Percentiles rank a stretch among this genome's conserved stretches.
These are phyloP conservation scores for Thaumatotibia leucotreta DNA, from an alignment of 1,140 invertebrate genomes.

Conservation along the genomic window DNA sequence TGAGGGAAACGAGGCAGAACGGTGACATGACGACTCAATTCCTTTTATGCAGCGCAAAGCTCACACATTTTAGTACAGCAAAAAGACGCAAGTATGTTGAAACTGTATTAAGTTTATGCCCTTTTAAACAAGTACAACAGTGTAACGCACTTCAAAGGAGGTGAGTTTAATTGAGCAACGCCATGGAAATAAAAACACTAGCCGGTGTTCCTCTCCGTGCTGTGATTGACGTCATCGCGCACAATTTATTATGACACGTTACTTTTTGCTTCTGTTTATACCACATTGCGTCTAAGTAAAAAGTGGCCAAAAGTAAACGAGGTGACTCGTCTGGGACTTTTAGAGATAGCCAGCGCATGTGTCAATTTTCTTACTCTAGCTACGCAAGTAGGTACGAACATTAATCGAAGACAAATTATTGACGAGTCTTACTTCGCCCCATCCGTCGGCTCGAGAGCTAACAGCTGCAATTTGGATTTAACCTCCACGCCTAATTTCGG, in stretches of 20 bases:
- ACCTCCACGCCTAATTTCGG: slow-evolving; percentile 70
- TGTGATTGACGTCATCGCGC: slow-evolving; percentile 36
- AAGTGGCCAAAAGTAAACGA: background rate
- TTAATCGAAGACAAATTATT: background rate
- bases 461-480: slow-evolving; percentile 74
- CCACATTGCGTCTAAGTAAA: background rate
- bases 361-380: too few relatives aligned
- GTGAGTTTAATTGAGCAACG: slow-evolving; percentile 47
- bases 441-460: slow-evolving; percentile 40
- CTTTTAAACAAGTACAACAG: background rate
- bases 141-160: slow-evolving; percentile 47
- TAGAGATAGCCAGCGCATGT: background rate
- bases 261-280: slow-evolving; percentile 28
- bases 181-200: slow-evolving; percentile 31
- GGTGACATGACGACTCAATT: background rate
- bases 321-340: background rate
- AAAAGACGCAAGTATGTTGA: background rate
- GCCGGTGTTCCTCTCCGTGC: slow-evolving; percentile 34
- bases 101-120: background rate
- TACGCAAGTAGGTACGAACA: too few relatives aligned
- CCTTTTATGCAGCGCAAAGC: background rate
- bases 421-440: background rate
- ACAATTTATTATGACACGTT: slow-evolving; percentile 43
- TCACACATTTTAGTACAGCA: background rate
- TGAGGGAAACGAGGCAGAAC: background rate